Base-by-base conservation (phyloP, 2,113 vertebrate species). In the Lepisosteus osseus region DNA sequence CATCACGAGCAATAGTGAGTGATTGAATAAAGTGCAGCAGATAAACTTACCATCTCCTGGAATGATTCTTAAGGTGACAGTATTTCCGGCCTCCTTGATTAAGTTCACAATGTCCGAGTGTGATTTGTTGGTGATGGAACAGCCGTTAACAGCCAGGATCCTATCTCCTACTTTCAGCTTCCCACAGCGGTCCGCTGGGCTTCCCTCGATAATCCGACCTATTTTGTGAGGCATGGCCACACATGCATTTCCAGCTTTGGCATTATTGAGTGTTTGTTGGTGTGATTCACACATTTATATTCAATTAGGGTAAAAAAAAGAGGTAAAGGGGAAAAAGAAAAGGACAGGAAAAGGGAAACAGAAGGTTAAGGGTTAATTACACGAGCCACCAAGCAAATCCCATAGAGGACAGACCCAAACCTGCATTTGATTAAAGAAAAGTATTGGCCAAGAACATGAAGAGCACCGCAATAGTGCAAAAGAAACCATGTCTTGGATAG, bases 161-260 rank as follows among this genome's bases (percentile, higher is more conserved):
- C 98, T 95, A 89, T 99, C 97, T 75, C 98, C 98, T 14, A 99
- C 98, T 88, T 99, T 99, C 92, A 99, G 95, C 91, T 96, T 97
- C 82, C 97, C 96, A 6, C 97, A 99, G 83, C 97, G 98, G 91
- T 99, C 98, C 4, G 98, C 98, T 13, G 98, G 97, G 83, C 98
- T 99, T 82, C 96, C 97, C 89, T 99, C 97, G 79, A 99, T 99
- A 91, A 99, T 99, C 87, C 96, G 95, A 86, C 98, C 98, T 99
- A 99, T 99, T 99, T 99, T 99, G 94, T 99, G 97, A 93, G 97
- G 97, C 97, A 99, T 99, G 94, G 97, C 97, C 93, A 98, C 97
- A 97, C 97, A 98, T 92, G 97, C 95, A 95, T 99, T 99, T 90
- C 97, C 95, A 89, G 95, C 96, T 99, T 95, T 94, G 87, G 85